Base-by-base conservation (phyloP, 1,140 invertebrate species). In the Hesperophylax magnus region DNA sequence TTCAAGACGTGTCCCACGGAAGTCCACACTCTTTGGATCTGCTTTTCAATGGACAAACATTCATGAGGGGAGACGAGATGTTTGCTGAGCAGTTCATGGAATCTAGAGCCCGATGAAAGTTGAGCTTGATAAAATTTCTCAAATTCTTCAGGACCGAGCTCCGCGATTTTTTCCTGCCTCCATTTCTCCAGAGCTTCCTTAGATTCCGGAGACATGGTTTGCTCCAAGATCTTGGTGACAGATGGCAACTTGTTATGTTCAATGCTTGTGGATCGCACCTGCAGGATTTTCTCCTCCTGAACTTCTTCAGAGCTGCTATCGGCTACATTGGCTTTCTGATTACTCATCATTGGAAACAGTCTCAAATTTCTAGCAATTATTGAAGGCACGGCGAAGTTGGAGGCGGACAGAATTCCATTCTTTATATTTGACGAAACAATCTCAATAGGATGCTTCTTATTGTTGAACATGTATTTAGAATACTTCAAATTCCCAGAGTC, bases 141-240 rank as follows among this genome's bases (percentile, higher is more conserved):
- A 85, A 96, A 96, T 67, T 93, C 93, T 83, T 93, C 91, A 82
- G 91, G 85, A 20, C 95, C 95, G 81, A 95, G 87, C 86, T 94
- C 89, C 81, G 88, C 86, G 82, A 95, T 94, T 89, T 94, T 93
- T 74, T 91, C 92, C 61, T 92, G 86, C 84, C 94, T 93, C 95
- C 95, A 97, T 78, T 88, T 90, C 67, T 93, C 91, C 34, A 96
- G 89, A 54, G 91, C 87, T 52, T 85, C 81, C 84, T 87, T 92
- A 6, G 92, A 91, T 61, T 92, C 89, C 54, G 91, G 89, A 1
- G 93, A 91, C 93, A 95, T 94, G n/a, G 94, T 95, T 75, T 91
- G 88, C 65, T 90, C 91, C 56, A 96, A 88, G 83, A 96, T 93
- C 81, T 88, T 88, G 8, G 92, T 93, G 6, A 95, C 93, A 76